These are phyloP conservation scores for Lepisosteus osseus DNA, from an alignment of 2,113 vertebrate species.

Conservation along the genomic window DNA sequence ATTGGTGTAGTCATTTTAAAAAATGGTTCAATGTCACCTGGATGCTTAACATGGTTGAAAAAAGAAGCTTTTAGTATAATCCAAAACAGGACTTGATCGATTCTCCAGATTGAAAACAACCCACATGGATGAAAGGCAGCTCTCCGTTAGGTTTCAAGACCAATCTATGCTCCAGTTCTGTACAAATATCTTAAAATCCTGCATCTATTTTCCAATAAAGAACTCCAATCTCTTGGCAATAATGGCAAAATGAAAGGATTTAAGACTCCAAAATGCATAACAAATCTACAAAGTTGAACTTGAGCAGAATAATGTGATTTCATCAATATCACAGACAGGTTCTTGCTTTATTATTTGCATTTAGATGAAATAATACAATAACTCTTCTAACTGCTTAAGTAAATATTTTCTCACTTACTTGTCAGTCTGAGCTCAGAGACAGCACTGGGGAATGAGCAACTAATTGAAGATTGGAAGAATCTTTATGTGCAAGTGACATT, in stretches of 20 bases:
- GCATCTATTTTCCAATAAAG: constrained; percentile 21
- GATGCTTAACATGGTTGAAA: no score
- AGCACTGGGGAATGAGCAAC: constrained; percentile 46
- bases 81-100: not conserved
- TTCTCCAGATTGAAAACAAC: not conserved
- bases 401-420: constrained; percentile 71
- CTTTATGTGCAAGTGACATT: constrained; percentile 74
- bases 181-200: not conserved
- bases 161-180: not conserved
- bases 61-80: no score
- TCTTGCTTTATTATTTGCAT: constrained; percentile 69
- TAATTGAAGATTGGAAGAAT: constrained; percentile 70
- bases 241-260: constrained; percentile 63
- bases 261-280: constrained; percentile 67
- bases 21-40: no score
- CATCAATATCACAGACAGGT: constrained; percentile 47
- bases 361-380: constrained; percentile 76
- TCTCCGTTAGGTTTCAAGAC: not conserved
- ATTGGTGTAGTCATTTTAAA: no score
- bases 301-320: constrained; percentile 61
- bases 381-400: constrained; percentile 65
- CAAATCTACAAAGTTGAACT: constrained; percentile 42
- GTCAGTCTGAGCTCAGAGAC: constrained; percentile 28
- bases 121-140: not conserved
- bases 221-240: constrained; percentile 54